A percentile compares a stretch with the other conserved stretches of the same genome.
phyloP scores from a whole-genome alignment of 2,113 vertebrate genomes.

The Hemiprocne comata region DNA sequence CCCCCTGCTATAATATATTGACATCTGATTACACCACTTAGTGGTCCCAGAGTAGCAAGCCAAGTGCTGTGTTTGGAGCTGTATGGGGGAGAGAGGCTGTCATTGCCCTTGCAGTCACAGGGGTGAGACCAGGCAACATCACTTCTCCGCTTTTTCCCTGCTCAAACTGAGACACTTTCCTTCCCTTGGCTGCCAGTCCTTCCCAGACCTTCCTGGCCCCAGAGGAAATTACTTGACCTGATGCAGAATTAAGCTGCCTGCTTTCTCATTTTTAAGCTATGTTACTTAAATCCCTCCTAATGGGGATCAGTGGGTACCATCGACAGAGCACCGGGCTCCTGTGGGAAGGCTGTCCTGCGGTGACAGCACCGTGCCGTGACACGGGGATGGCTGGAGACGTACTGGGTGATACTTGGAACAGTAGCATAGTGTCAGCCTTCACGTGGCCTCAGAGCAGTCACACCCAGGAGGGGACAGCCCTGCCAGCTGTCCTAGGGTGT shows the following conservation, averaged over 20 bases:
- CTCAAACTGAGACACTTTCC: background rate
- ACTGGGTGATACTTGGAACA: background rate
- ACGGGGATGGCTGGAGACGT: rapidly evolving
- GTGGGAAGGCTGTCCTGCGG: rapidly evolving
- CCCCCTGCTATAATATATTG: background rate
- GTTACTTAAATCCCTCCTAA: background rate
- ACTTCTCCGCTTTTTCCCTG: background rate
- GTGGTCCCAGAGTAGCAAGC: background rate
- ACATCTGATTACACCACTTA: background rate
- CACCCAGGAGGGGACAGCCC: background rate
- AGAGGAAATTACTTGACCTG: background rate
- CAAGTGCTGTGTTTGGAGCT: background rate
- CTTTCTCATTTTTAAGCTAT: background rate
- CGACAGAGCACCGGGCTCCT: background rate
- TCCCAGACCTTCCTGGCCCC: background rate
- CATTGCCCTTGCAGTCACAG: rapidly evolving
- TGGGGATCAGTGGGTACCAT: background rate
- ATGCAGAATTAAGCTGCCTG: background rate
- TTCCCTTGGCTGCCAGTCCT: background rate
- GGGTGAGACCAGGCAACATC: background rate
- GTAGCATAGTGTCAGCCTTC: background rate
- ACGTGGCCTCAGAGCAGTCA: background rate
- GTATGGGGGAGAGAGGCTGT: background rate
- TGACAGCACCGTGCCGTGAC: background rate
- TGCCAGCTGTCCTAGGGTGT: rapidly evolving